Evolutionary conservation across 2,797 vertebrate species (phyloP).

Genomic region (Martes flavigula): DNA sequence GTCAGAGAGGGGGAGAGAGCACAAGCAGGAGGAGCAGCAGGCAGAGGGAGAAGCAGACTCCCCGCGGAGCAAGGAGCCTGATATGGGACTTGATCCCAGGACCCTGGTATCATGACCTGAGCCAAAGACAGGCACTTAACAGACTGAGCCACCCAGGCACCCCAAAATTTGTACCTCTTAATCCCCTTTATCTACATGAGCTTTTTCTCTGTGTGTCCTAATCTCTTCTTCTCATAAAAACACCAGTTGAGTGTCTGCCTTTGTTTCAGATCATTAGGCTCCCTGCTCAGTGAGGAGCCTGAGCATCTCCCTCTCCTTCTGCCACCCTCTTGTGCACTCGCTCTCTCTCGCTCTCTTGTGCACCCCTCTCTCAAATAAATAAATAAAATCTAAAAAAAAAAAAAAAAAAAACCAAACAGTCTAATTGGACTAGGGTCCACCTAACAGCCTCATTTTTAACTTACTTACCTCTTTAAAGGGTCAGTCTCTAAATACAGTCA

Average conservation of each 20-base stretch:
- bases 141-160: no score
- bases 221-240: not conserved
- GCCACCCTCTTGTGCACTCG: no score
- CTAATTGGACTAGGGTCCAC: not conserved
- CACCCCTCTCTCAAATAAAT: not conserved
- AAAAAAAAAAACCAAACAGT: not conserved
- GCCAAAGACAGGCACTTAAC: no score
- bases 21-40: no score
- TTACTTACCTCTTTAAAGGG: not conserved
- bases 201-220: not conserved
- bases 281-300: not conserved
- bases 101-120: no score
- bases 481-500: not conserved
- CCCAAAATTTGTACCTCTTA: not conserved
- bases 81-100: no score
- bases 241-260: not conserved
- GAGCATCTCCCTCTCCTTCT: not conserved
- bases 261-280: not conserved
- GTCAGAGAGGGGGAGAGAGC: no score
- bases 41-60: no score
- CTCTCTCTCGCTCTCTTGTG: no score
- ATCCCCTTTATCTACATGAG: not conserved
- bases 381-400: not conserved
- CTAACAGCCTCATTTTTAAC: not conserved
- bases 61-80: no score